These are phyloP conservation scores for Aporophyla nigra DNA, from an alignment of 2,888 invertebrate genomes.

Conservation along the genomic window DNA sequence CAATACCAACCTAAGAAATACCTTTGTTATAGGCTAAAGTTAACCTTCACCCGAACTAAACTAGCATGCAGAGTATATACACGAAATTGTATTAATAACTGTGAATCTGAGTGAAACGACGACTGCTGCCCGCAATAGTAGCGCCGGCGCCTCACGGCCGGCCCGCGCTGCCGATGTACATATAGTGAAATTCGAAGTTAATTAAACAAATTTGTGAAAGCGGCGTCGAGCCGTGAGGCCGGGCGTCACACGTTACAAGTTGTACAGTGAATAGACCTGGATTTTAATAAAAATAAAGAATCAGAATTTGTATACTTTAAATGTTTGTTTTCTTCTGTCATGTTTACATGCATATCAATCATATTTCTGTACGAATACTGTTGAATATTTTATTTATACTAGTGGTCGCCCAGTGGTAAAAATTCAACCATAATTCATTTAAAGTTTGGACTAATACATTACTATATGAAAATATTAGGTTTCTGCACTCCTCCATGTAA, in stretches of 20 bases:
- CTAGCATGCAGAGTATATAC: constrained; percentile 43
- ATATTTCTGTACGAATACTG: neutral
- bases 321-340: constrained; percentile 73
- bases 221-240: constrained; percentile 69
- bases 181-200: constrained; percentile 79
- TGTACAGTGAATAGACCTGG: constrained; percentile 82
- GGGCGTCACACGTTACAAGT: constrained; percentile 65
- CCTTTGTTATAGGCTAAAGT: constrained; percentile 52
- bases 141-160: constrained; percentile 70
- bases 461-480: no score
- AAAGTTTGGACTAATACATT: no score
- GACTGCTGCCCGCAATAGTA: constrained; percentile 50
- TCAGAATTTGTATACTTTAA: constrained; percentile 86
- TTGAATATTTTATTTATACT: neutral
- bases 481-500: no score
- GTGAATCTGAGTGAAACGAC: constrained; percentile 57
- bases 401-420: no score
- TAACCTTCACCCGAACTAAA: constrained; percentile 28
- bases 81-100: constrained; percentile 55
- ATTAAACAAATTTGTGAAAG: constrained; percentile 68
- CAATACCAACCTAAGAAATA: constrained; percentile 38
- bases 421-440: no score
- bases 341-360: neutral
- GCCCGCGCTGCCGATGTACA: constrained; percentile 77
- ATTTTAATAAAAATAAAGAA: constrained; percentile 82